Evolutionary conservation across 2,797 vertebrate species (phyloP).

Genomic region (Choloepus didactylus): DNA sequence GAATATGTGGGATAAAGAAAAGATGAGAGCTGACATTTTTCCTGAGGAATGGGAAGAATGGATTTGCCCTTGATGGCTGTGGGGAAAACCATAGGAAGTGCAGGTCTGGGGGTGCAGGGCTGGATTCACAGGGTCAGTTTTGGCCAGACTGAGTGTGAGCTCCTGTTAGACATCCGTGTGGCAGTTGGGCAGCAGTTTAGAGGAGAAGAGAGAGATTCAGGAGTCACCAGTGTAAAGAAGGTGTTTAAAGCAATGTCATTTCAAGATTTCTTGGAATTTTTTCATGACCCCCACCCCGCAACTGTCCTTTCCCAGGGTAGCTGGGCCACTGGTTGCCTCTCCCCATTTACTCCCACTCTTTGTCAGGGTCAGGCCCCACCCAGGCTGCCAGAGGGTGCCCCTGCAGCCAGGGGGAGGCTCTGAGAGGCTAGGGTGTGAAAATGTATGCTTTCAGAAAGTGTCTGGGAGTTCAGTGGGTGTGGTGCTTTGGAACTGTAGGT

Average conservation of each 20-base stretch:
- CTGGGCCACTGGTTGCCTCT: neutral
- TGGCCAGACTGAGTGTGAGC: no score
- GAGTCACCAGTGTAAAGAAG: neutral
- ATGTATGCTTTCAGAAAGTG: neutral
- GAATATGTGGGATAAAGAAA: neutral
- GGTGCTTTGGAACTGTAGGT: no score
- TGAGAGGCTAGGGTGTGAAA: neutral
- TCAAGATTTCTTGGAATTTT: neutral
- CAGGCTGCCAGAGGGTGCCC: neutral
- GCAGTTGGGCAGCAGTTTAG: neutral
- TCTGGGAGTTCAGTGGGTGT: neutral
- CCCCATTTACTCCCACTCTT: neutral
- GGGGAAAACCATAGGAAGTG: neutral
- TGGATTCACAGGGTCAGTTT: neutral
- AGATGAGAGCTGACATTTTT: neutral
- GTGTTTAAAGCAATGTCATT: neutral
- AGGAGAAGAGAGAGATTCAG: neutral
- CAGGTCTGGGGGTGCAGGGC: rapidly evolving
- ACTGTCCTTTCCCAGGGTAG: no score
- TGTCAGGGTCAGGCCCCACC: neutral
- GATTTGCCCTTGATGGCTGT: neutral
- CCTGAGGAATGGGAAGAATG: neutral
- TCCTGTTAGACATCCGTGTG: rapidly evolving
- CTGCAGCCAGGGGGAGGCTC: neutral
- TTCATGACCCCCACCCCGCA: no score